Evolutionary conservation across 2,113 vertebrate genomes (phyloP).

Genomic region (Leuciscus idus): DNA sequence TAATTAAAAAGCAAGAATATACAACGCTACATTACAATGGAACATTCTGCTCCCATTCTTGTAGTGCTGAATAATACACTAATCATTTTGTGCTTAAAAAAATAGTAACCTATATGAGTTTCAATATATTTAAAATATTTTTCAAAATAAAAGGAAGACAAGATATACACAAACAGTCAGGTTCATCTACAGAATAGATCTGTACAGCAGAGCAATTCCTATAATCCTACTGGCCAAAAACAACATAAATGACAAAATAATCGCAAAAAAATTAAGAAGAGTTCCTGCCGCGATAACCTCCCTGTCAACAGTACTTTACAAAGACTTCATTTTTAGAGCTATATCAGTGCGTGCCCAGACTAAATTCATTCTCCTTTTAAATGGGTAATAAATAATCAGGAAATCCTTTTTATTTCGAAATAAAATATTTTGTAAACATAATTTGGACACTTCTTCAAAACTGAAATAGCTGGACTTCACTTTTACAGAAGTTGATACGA

Average conservation of each 20-base stretch:
- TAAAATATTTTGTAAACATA: constrained; percentile 41
- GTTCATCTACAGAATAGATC: constrained; percentile 78
- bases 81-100: constrained; percentile 79
- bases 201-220: constrained; percentile 78
- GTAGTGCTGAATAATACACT: constrained; percentile 73
- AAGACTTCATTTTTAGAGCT: constrained; percentile 50
- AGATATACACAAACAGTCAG: constrained; percentile 85
- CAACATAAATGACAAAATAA: constrained; percentile 64
- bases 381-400: constrained; percentile 65
- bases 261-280: constrained; percentile 50
- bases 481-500: constrained; percentile 15
- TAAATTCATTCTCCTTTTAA: constrained; percentile 62
- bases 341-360: constrained; percentile 67
- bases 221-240: constrained; percentile 76
- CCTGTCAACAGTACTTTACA: constrained; percentile 64
- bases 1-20: constrained; percentile 65
- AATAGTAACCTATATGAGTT: constrained; percentile 88
- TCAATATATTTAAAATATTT: constrained; percentile 87
- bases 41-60: constrained; percentile 64
- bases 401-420: constrained; percentile 25
- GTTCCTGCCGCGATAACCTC: constrained; percentile 69
- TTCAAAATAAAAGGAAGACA: constrained; percentile 82
- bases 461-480: constrained; percentile 28
- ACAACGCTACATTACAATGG: constrained; percentile 63
- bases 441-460: constrained; percentile 17